Conservation (phyloP, 92 coral and sea anemone genomes). For the Porites evermanni region DNA sequence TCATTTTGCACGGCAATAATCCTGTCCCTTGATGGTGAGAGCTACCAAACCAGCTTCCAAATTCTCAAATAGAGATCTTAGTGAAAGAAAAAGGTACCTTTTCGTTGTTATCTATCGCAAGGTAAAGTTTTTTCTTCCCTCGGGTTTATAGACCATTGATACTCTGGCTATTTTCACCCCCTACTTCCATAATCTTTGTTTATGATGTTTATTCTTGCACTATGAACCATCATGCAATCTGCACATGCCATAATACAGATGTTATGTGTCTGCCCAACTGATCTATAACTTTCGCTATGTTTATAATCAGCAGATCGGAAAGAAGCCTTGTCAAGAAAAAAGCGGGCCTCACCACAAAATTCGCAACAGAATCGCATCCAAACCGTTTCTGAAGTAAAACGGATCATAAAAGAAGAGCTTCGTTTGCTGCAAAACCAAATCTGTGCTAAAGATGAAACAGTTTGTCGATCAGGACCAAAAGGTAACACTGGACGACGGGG, state of each 20-base stretch:
- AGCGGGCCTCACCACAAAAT: neutral
- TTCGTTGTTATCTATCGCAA: neutral
- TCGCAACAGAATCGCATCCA: neutral
- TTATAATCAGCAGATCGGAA: neutral
- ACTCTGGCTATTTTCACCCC: neutral
- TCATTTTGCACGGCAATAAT: neutral
- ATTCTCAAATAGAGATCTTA: too few species aligned
- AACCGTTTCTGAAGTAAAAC: conserved; percentile 12
- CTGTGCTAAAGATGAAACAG: conserved; percentile 55
- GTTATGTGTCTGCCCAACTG: too few species aligned
- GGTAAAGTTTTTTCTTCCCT: neutral
- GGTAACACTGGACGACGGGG: conserved; percentile 59
- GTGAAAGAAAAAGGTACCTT: too few species aligned
- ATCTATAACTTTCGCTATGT: neutral
- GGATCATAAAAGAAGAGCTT: conserved; percentile 49
- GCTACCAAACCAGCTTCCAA: neutral
- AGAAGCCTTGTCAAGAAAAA: neutral
- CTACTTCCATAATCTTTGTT: neutral
- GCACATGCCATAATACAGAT: too few species aligned
- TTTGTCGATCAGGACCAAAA: conserved; percentile 56
- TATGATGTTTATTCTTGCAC: too few species aligned
- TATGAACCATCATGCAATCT: too few species aligned
- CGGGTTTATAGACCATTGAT: too few species aligned
- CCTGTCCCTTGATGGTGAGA: neutral
- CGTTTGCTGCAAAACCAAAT: conserved; percentile 43